These are phyloP conservation scores for Drosophila saltans DNA, from an alignment of 1,140 invertebrate genomes.

Conservation along the genomic window DNA sequence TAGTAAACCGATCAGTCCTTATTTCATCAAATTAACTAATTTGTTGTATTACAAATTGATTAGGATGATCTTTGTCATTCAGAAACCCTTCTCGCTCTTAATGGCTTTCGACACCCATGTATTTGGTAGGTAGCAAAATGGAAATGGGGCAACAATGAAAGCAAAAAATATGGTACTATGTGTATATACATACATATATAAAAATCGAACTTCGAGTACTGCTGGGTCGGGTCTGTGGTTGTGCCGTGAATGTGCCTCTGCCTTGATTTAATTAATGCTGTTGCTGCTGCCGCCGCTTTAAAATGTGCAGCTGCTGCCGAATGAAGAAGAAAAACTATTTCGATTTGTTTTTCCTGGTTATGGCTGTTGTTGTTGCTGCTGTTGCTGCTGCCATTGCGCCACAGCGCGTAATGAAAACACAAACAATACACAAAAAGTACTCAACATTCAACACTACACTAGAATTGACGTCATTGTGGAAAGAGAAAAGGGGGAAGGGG, in stretches of 20 bases:
- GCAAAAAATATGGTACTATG: slow-evolving; percentile 15
- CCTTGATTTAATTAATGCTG: slow-evolving; percentile 66
- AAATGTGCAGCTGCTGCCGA: slow-evolving; percentile 62
- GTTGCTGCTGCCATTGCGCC: slow-evolving; percentile 45
- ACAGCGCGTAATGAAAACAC: slow-evolving; percentile 60
- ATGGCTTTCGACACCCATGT: not conserved
- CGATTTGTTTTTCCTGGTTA: slow-evolving; percentile 63
- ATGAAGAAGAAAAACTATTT: slow-evolving; percentile 59
- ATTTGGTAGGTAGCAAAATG: not conserved
- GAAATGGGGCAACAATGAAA: slow-evolving; percentile 35
- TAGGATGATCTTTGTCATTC: not conserved
- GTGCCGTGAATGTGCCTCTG: slow-evolving; percentile 17
- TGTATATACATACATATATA: not conserved
- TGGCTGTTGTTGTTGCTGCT: slow-evolving; percentile 24
- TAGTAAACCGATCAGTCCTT: too few species aligned
- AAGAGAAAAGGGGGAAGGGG: not conserved
- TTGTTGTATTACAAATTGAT: too few species aligned
- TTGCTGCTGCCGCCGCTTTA: slow-evolving; percentile 23
- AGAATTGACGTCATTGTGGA: slow-evolving; percentile 46
- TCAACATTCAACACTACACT: slow-evolving; percentile 39
- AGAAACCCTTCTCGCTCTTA: not conserved
- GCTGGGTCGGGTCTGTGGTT: not conserved
- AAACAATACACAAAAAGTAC: slow-evolving; percentile 32
- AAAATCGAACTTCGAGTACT: slow-evolving; percentile 31
- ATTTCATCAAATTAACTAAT: too few species aligned